These are phyloP conservation scores for Perithous albicinctus DNA, from an alignment of 2,888 invertebrate genomes.

Conservation along the genomic window DNA sequence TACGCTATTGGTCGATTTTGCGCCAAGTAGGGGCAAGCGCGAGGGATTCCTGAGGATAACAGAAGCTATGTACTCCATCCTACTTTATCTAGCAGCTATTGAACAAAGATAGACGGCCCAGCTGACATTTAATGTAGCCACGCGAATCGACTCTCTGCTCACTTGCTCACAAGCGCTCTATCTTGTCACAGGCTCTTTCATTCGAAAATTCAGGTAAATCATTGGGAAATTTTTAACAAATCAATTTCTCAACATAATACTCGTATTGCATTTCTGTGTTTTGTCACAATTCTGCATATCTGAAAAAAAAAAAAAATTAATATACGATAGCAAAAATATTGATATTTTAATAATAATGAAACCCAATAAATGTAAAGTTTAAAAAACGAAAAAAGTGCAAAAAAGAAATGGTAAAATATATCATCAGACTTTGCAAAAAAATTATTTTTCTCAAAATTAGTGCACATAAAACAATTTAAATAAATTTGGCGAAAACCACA, in stretches of 20 bases:
- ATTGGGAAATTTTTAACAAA: neutral
- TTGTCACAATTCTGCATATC: neutral
- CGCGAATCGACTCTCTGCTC: neutral
- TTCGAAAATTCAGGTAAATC: neutral
- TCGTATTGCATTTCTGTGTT: neutral
- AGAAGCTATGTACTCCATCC: neutral
- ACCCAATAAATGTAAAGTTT: no score
- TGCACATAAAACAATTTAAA: no score
- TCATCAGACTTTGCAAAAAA: no score
- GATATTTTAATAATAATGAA: no score
- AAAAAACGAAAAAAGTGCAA: no score
- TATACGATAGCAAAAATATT: no score
- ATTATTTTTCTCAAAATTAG: no score
- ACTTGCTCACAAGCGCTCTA: neutral
- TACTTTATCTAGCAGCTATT: neutral
- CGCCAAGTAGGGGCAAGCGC: neutral
- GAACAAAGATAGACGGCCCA: neutral
- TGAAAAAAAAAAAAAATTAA: no score
- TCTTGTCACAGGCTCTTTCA: neutral
- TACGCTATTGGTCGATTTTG: constrained; percentile 20
- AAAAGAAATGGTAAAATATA: no score
- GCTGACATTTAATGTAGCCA: neutral
- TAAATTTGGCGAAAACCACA: no score
- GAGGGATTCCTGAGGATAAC: neutral
- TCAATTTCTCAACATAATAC: neutral